Evolutionary conservation across 1,140 invertebrate species (phyloP).

Genomic region (Phortica variegata): DNA sequence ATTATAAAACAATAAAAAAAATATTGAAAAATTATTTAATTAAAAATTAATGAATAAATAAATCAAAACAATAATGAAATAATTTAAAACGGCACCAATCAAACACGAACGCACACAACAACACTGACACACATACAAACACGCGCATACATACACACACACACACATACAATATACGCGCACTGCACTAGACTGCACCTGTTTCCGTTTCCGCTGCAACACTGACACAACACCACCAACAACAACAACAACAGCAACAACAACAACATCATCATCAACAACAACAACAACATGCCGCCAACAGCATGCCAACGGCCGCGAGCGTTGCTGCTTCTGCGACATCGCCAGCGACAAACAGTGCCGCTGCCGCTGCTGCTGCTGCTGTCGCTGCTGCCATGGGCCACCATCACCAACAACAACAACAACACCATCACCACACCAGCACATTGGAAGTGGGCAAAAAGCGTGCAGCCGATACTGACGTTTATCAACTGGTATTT

Average conservation of each 20-base stretch:
- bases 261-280: constrained; percentile 34
- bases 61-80: background rate
- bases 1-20: too few relatives aligned
- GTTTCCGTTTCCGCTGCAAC: constrained; percentile 33
- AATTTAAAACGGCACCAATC: background rate
- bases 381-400: constrained; percentile 40
- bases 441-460: constrained; percentile 71
- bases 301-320: constrained; percentile 35
- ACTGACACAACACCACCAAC: constrained; percentile 29
- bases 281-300: constrained; percentile 31
- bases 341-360: constrained; percentile 53
- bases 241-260: constrained; percentile 25
- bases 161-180: constrained; percentile 2
- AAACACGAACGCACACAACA: constrained; percentile 14
- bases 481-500: constrained; percentile 85
- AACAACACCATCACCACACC: constrained; percentile 1
- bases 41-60: background rate
- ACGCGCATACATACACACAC: constrained; percentile 17
- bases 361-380: constrained; percentile 54
- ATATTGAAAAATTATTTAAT: background rate
- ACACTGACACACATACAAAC: constrained; percentile 11
- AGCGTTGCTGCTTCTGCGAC: constrained; percentile 32
- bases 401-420: constrained; percentile 26
- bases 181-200: constrained; percentile 37
- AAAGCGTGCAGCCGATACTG: constrained; percentile 69